A percentile compares a stretch with the other conserved stretches of the same genome.
Evolutionary conservation across 2,888 invertebrate genomes (phyloP).

Genomic region (Buathra laborator): DNA sequence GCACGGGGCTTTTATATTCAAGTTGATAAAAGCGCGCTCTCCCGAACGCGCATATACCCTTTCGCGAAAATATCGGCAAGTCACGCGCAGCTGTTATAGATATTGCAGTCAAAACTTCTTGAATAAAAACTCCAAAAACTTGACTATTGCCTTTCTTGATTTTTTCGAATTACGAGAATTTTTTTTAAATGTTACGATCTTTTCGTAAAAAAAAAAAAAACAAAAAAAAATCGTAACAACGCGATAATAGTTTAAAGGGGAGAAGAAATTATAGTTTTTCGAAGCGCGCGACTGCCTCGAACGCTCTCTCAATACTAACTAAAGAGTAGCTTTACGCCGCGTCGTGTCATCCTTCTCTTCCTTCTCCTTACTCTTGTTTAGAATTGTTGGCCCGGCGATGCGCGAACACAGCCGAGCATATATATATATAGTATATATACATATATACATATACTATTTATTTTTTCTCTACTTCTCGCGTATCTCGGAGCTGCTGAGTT

Average conservation of each 20-base stretch:
- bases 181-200: too few species aligned
- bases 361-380: slow-evolving; percentile 50
- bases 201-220: too few species aligned
- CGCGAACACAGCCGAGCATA: slow-evolving; percentile 30
- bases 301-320: slow-evolving; percentile 53
- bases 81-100: slow-evolving; percentile 37
- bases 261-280: background rate
- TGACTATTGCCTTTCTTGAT: background rate
- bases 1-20: slow-evolving; percentile 56
- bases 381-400: slow-evolving; percentile 33
- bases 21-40: slow-evolving; percentile 46
- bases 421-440: slow-evolving; percentile 4
- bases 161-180: background rate
- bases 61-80: slow-evolving; percentile 35
- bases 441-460: slow-evolving; percentile 33
- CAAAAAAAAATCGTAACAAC: background rate
- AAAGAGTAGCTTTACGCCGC: slow-evolving; percentile 38
- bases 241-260: background rate
- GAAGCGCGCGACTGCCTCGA: slow-evolving; percentile 38
- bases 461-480: slow-evolving; percentile 30
- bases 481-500: slow-evolving; percentile 37
- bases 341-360: slow-evolving; percentile 33
- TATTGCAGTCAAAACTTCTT: background rate
- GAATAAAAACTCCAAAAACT: background rate
- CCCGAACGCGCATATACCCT: slow-evolving; percentile 27